Evolutionary conservation across 2,888 invertebrate species (phyloP).

Genomic region (Drosophila macrospina): DNA sequence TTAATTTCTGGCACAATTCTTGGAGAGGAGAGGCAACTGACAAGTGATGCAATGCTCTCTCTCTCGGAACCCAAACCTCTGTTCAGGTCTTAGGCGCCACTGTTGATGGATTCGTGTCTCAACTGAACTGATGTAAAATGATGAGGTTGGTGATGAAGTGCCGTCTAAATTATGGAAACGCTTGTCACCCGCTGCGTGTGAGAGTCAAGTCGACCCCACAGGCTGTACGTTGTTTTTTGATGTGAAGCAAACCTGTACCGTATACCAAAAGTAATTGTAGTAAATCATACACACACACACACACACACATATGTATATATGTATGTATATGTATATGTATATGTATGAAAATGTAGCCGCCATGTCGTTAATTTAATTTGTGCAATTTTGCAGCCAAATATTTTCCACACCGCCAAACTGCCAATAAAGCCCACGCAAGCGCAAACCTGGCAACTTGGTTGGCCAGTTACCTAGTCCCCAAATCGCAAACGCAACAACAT

Average conservation of each 20-base stretch:
- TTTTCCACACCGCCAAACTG: conserved; percentile 79
- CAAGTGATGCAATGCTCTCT: conserved; percentile 75
- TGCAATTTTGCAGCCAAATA: conserved; percentile 79
- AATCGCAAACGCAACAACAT: conserved; percentile 38
- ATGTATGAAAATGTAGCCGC: conserved; percentile 54
- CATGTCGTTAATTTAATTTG: conserved; percentile 79
- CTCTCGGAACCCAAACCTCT: conserved; percentile 11
- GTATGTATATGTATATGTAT: conserved; percentile 5
- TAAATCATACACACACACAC: conserved; percentile 39
- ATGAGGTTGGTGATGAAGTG: conserved; percentile 67
- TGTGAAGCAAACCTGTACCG: conserved; percentile 56
- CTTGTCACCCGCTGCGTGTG: conserved; percentile 82
- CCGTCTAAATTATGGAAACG: conserved; percentile 78
- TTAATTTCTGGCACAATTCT: conserved; percentile 70
- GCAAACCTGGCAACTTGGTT: conserved; percentile 64
- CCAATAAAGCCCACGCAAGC: conserved; percentile 80
- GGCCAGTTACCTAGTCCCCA: conserved; percentile 52
- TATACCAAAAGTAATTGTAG: conserved; percentile 23
- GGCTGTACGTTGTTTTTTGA: conserved; percentile 42
- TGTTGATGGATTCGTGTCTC: conserved; percentile 78
- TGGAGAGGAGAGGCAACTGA: conserved; percentile 37
- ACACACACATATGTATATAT: too few species aligned
- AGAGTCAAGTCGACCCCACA: conserved; percentile 72
- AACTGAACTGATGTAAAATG: conserved; percentile 12
- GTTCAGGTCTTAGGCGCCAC: conserved; percentile 77